phyloP scores from a whole-genome alignment of 2,113 vertebrate genomes.

The Larimichthys crocea region DNA sequence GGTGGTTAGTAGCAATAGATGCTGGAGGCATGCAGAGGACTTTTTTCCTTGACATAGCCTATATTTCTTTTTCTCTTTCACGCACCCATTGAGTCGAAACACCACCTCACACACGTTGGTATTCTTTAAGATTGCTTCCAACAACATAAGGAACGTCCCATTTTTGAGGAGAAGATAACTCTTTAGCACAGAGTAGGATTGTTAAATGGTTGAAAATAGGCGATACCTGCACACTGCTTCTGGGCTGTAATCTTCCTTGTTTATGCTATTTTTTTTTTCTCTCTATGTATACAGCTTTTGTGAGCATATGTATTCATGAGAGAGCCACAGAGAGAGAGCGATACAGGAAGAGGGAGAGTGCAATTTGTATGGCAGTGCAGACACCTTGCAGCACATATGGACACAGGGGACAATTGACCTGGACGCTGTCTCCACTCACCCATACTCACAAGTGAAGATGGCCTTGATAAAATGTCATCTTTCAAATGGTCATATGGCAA shows the following conservation, averaged over 20 bases:
- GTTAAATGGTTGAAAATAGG: slow-evolving; percentile 2
- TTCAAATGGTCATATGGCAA: slow-evolving; percentile 64
- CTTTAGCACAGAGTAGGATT: neutral
- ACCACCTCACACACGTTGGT: slow-evolving; percentile 35
- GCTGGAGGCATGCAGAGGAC: slow-evolving; percentile 32
- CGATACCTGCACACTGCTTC: slow-evolving; percentile 7
- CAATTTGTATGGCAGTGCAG: slow-evolving; percentile 61
- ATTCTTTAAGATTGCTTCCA: slow-evolving; percentile 22
- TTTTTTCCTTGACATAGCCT: slow-evolving; percentile 24
- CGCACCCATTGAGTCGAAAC: slow-evolving; percentile 31
- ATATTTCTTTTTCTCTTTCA: slow-evolving; percentile 30
- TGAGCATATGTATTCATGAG: slow-evolving; percentile 24
- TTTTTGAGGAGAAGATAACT: neutral
- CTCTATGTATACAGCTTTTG: neutral
- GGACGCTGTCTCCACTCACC: slow-evolving; percentile 68
- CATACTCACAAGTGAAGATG: slow-evolving; percentile 76
- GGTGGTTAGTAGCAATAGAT: slow-evolving; percentile 36
- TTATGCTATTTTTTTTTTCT: neutral
- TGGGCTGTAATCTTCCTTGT: neutral
- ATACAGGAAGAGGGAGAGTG: slow-evolving; percentile 1
- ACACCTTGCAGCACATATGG: slow-evolving; percentile 64
- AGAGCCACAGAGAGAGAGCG: neutral
- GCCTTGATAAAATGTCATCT: slow-evolving; percentile 83
- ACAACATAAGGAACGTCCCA: neutral
- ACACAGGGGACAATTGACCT: slow-evolving; percentile 74